Conservation (phyloP, 2,797 vertebrate genomes). For the Enteromius trimaculatus region DNA sequence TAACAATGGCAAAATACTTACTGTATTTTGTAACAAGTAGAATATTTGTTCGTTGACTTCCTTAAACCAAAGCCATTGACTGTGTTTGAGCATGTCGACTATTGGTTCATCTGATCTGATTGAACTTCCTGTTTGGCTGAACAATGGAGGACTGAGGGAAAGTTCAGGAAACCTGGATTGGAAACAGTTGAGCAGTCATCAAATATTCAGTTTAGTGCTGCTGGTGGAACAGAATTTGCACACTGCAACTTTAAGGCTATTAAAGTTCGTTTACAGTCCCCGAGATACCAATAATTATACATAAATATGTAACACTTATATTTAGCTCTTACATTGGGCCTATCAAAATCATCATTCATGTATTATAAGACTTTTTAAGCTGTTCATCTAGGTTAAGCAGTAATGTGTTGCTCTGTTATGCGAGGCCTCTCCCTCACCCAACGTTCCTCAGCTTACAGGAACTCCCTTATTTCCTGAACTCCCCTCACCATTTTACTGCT, state of each 20-base stretch:
- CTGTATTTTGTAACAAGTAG: background rate
- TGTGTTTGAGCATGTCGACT: background rate
- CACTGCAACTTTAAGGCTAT: background rate
- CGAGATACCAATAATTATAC: slow-evolving; percentile 11
- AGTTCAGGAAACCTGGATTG: background rate
- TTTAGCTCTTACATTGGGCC: slow-evolving; percentile 28
- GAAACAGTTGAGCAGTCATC: slow-evolving; percentile 2
- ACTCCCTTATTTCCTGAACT: slow-evolving; percentile 71
- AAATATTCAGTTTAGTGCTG: background rate
- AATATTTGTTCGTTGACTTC: background rate
- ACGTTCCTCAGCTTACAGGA: slow-evolving; percentile 62
- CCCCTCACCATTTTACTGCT: slow-evolving; percentile 34
- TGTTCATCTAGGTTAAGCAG: slow-evolving; percentile 47
- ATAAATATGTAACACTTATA: slow-evolving; percentile 29
- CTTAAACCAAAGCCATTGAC: background rate
- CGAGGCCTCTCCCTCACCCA: slow-evolving; percentile 38
- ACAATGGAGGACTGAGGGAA: slow-evolving; percentile 12
- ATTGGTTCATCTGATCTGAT: background rate
- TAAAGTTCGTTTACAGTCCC: slow-evolving; percentile 19
- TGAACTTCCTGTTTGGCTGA: slow-evolving; percentile 17
- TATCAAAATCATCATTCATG: slow-evolving; percentile 32
- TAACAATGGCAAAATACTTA: background rate
- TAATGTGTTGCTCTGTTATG: slow-evolving; percentile 36
- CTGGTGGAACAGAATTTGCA: slow-evolving; percentile 12
- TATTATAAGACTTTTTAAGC: slow-evolving; percentile 34